Percentiles rank a stretch among this genome's conserved stretches.
Conservation (phyloP, 1,140 invertebrate genomes). For the Euglossa dilemma region DNA sequence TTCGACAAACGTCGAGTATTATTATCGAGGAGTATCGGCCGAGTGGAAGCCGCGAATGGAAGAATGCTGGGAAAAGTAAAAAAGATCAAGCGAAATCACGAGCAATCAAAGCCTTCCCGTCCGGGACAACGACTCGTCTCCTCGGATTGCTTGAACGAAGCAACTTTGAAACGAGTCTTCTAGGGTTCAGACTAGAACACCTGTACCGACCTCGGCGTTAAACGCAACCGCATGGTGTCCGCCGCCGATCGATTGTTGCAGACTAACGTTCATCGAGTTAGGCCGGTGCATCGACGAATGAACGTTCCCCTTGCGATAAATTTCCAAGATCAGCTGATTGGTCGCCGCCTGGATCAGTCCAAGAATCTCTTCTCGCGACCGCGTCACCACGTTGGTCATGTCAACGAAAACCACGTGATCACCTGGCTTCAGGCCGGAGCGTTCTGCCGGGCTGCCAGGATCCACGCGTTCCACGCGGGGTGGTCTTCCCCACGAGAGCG, state of each 20-base stretch:
- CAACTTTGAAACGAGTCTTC: background rate
- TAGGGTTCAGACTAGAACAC: slow-evolving; percentile 80
- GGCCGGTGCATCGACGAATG: slow-evolving; percentile 67
- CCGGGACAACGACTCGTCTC: too few species aligned
- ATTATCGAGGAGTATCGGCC: background rate
- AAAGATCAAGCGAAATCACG: background rate
- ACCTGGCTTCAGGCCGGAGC: slow-evolving; percentile 90
- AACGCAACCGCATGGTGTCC: slow-evolving; percentile 90
- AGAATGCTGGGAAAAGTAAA: background rate
- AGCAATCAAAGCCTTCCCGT: background rate
- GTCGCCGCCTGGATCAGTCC: slow-evolving; percentile 90
- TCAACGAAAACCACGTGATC: slow-evolving; percentile 94
- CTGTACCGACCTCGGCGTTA: slow-evolving; percentile 91
- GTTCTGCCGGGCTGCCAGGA: slow-evolving; percentile 90
- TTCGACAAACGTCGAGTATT: background rate
- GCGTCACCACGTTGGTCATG: slow-evolving; percentile 92
- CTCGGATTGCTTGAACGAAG: background rate
- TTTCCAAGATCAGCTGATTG: slow-evolving; percentile 88
- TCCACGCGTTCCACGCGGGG: slow-evolving; percentile 94
- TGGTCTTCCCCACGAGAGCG: slow-evolving; percentile 95
- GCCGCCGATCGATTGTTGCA: slow-evolving; percentile 68
- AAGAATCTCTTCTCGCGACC: slow-evolving; percentile 90
- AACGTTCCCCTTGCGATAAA: slow-evolving; percentile 85
- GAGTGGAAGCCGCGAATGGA: background rate
- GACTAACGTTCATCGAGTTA: slow-evolving; percentile 73